Conservation (phyloP, 2,888 invertebrate species). For the Troides helena region DNA sequence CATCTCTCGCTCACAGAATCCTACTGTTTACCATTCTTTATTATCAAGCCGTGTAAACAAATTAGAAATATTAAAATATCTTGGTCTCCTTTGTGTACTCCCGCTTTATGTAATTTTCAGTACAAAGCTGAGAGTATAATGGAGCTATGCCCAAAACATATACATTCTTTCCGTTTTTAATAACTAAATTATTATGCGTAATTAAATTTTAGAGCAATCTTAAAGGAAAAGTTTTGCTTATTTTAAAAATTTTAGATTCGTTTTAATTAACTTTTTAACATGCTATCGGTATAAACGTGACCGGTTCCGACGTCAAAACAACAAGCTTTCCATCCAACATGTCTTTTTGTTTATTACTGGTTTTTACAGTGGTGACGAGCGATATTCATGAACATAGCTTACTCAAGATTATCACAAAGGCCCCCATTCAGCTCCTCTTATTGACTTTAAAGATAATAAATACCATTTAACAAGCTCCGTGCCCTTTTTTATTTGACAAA, state of each 20-base stretch:
- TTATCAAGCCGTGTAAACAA: constrained; percentile 9
- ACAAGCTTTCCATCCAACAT: too few relatives aligned
- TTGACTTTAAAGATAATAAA: too few relatives aligned
- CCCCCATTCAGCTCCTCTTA: too few relatives aligned
- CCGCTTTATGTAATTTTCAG: not conserved
- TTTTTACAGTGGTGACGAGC: too few relatives aligned
- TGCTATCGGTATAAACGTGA: too few relatives aligned
- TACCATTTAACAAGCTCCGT: too few relatives aligned
- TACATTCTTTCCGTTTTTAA: constrained; percentile 2
- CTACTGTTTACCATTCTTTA: constrained; percentile 12
- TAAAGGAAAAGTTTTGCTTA: not conserved
- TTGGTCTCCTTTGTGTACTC: constrained; percentile 5
- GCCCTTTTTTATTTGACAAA: too few relatives aligned
- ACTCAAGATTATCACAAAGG: too few relatives aligned
- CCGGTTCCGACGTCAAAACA: too few relatives aligned
- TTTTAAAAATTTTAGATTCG: not conserved
- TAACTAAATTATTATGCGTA: not conserved
- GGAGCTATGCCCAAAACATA: not conserved
- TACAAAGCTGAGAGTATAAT: constrained; percentile 8
- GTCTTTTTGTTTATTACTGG: too few relatives aligned
- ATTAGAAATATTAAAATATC: constrained; percentile 17
- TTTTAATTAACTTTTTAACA: not conserved
- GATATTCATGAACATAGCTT: too few relatives aligned
- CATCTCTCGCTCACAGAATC: constrained; percentile 8
- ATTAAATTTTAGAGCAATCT: not conserved